Conservation (phyloP, 2,113 vertebrate species). For the Sphaerodactylus townsendi region DNA sequence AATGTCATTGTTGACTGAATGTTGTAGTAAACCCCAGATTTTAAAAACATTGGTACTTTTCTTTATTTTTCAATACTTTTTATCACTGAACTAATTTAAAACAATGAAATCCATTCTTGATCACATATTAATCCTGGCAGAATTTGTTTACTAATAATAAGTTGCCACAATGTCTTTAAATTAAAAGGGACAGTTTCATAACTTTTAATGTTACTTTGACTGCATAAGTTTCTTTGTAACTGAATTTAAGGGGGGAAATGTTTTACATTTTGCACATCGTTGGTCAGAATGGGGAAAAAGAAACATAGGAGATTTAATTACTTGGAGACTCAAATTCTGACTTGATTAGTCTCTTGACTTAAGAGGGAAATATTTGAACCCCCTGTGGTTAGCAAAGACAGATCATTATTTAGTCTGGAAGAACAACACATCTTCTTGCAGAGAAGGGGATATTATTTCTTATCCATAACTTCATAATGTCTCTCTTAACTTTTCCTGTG, state of each 20-base stretch:
- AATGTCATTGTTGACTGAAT: neutral
- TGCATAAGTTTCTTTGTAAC: neutral
- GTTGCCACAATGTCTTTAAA: conserved; percentile 12
- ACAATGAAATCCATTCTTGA: conserved; percentile 35
- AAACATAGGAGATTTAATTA: neutral
- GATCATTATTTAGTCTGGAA: too few species aligned
- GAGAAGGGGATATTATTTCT: too few species aligned
- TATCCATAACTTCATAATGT: too few species aligned
- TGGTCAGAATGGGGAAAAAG: neutral
- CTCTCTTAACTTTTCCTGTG: too few species aligned
- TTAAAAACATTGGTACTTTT: conserved; percentile 33
- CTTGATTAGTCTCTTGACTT: neutral
- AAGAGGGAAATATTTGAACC: neutral
- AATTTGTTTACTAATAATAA: conserved; percentile 28
- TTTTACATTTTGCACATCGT: neutral
- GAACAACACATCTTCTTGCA: too few species aligned
- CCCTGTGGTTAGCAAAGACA: too few species aligned
- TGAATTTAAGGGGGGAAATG: neutral
- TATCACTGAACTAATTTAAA: conserved; percentile 53
- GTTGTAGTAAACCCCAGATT: conserved; percentile 44
- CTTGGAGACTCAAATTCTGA: neutral
- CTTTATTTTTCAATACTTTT: conserved; percentile 25
- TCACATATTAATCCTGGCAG: conserved; percentile 14
- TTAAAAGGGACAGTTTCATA: conserved; percentile 1
- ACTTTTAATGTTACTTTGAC: neutral